These are phyloP conservation scores for Lophotriccus pileatus DNA, from an alignment of 2,797 vertebrate species.

Conservation along the genomic window DNA sequence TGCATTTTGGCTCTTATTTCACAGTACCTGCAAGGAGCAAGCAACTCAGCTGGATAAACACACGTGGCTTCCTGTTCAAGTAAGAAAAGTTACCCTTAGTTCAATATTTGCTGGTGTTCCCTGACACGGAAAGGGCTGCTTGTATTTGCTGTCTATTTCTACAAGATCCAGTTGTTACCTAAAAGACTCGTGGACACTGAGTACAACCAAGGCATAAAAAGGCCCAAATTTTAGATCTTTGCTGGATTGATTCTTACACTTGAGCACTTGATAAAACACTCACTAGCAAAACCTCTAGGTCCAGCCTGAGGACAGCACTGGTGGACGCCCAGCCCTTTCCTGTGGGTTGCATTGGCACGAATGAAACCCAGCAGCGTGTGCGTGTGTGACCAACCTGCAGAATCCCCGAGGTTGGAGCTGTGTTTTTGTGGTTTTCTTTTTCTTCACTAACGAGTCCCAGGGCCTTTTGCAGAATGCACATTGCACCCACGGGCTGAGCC, in stretches of 20 bases:
- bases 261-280: background rate
- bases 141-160: background rate
- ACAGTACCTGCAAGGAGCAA: background rate
- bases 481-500: background rate
- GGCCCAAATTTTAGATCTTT: background rate
- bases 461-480: conserved; percentile 1
- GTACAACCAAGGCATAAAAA: background rate
- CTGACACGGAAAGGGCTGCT: background rate
- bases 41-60: background rate
- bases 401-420: background rate
- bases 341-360: background rate
- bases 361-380: background rate
- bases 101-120: background rate
- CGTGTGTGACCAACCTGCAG: background rate
- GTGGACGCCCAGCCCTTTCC: background rate
- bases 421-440: background rate
- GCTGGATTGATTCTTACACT: background rate
- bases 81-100: background rate
- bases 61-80: background rate
- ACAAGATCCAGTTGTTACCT: background rate
- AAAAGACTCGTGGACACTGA: background rate
- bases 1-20: background rate
- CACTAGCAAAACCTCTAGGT: background rate
- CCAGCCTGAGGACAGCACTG: background rate
- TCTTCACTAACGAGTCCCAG: conserved; percentile 46